Evolutionary conservation across 2,888 invertebrate species (phyloP).

Genomic region (Magallana nippona): DNA sequence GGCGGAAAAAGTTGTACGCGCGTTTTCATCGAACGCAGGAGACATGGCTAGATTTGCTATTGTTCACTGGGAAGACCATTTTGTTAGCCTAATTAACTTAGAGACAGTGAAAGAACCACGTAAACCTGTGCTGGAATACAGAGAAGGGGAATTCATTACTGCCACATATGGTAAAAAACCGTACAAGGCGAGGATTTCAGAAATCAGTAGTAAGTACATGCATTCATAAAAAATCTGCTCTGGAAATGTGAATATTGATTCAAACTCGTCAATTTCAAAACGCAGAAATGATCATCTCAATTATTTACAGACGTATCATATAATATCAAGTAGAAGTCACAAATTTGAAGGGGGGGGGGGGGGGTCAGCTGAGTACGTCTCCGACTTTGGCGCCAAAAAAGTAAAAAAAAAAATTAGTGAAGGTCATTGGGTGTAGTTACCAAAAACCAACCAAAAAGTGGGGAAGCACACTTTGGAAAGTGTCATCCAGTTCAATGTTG

Average conservation of each 20-base stretch:
- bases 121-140: conserved; percentile 27
- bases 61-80: conserved; percentile 35
- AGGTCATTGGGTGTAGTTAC: too few species aligned
- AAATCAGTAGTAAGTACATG: conserved; percentile 28
- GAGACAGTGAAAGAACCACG: conserved; percentile 1
- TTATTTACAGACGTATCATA: too few species aligned
- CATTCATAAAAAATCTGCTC: not conserved
- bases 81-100: conserved; percentile 8
- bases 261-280: too few species aligned
- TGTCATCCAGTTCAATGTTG: too few species aligned
- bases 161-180: not conserved
- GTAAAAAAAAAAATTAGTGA: too few species aligned
- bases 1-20: not conserved
- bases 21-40: not conserved
- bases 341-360: too few species aligned
- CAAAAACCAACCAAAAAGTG: too few species aligned
- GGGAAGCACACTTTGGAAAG: too few species aligned
- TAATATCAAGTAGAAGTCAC: too few species aligned
- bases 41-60: conserved; percentile 24
- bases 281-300: too few species aligned
- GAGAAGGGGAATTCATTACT: conserved; percentile 20
- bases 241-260: not conserved
- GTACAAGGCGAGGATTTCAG: conserved; percentile 35
- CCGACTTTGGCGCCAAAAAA: too few species aligned
- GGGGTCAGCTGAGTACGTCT: too few species aligned